These are phyloP conservation scores for Notolepis coatsorum DNA, from an alignment of 2,797 vertebrate genomes.

Conservation along the genomic window DNA sequence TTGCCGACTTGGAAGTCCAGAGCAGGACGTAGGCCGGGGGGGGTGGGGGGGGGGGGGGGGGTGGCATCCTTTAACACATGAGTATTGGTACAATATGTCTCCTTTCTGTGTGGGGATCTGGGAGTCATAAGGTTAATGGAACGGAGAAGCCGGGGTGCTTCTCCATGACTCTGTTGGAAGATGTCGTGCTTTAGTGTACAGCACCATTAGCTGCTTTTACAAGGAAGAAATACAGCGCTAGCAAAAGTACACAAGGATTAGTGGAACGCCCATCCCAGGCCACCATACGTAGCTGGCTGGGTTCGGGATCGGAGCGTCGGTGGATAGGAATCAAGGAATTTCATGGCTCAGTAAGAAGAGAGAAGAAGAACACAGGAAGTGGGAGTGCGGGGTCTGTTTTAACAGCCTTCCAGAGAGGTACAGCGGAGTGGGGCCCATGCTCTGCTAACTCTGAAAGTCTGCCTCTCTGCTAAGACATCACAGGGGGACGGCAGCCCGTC, in stretches of 20 bases:
- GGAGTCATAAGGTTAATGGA: too few species aligned
- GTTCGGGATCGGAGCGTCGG: conserved; percentile 29
- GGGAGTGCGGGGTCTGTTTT: conserved; percentile 34
- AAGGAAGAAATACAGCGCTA: too few species aligned
- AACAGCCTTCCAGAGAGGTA: conserved; percentile 20
- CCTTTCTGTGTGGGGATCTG: too few species aligned
- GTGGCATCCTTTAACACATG: neutral
- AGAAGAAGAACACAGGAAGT: conserved; percentile 56
- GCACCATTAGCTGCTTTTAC: too few species aligned
- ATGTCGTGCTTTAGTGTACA: too few species aligned
- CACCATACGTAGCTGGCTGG: conserved; percentile 30
- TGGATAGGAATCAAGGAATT: conserved; percentile 61
- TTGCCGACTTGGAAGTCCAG: neutral
- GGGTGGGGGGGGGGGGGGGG: neutral
- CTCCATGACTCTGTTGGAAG: neutral
- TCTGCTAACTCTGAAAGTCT: conserved; percentile 20
- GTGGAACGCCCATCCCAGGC: conserved; percentile 14
- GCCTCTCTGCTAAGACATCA: conserved; percentile 35
- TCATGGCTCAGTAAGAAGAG: conserved; percentile 53
- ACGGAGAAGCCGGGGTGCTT: neutral
- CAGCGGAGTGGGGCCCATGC: conserved; percentile 26
- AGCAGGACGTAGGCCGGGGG: too few species aligned
- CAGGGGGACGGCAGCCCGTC: neutral
- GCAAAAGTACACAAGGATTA: neutral
- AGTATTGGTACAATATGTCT: neutral